These are phyloP conservation scores for Apamea monoglypha DNA, from an alignment of 2,888 invertebrate species.

Conservation along the genomic window DNA sequence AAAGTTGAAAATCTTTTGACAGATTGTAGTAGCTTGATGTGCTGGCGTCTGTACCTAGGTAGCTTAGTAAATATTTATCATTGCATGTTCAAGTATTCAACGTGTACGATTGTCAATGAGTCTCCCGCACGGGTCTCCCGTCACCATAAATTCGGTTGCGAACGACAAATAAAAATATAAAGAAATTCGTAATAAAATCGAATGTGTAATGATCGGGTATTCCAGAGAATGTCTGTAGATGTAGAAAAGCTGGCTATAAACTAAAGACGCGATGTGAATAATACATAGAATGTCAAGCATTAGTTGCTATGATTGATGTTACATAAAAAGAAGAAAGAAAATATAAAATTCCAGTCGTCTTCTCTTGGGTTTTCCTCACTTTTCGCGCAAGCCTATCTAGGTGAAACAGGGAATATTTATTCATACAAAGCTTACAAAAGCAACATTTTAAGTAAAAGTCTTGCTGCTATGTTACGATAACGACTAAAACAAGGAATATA, in stretches of 20 bases:
- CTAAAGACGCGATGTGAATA: slow-evolving; percentile 34
- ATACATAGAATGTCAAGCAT: slow-evolving; percentile 18
- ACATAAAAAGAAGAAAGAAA: slow-evolving; percentile 5
- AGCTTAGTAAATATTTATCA: background rate
- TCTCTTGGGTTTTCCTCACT: slow-evolving; percentile 8
- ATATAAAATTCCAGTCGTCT: background rate
- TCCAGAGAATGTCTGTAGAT: slow-evolving; percentile 14
- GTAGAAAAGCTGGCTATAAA: slow-evolving; percentile 23
- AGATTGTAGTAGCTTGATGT: no score
- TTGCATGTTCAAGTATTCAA: background rate
- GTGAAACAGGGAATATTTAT: background rate
- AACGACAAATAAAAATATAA: slow-evolving; percentile 24
- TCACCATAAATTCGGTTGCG: slow-evolving; percentile 14
- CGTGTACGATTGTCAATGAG: background rate
- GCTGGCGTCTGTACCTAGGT: background rate
- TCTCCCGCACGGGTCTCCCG: background rate
- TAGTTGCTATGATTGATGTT: slow-evolving; percentile 7
- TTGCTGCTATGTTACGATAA: background rate
- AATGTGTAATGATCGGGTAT: slow-evolving; percentile 19
- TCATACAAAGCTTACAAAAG: background rate
- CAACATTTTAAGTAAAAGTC: background rate
- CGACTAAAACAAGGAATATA: background rate
- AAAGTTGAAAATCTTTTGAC: no score
- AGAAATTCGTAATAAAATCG: slow-evolving; percentile 26
- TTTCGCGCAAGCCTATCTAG: background rate